Evolutionary conservation across 1,140 invertebrate species (phyloP).

Genomic region (Tenebrio molitor): DNA sequence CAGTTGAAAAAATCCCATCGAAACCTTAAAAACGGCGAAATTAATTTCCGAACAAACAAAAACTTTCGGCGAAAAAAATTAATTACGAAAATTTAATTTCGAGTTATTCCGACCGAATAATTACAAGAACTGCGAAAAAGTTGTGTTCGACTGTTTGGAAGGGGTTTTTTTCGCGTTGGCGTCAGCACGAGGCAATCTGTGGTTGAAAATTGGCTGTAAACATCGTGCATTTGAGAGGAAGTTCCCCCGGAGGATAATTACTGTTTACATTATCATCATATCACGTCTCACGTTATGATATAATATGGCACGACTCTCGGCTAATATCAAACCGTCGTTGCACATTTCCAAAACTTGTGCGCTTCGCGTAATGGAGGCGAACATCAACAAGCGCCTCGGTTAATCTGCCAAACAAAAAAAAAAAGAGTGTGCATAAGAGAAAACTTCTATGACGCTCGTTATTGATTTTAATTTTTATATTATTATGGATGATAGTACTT

Average conservation of each 20-base stretch:
- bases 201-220: constrained; percentile 8
- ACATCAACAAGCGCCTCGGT: background rate
- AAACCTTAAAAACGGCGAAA: constrained; percentile 15
- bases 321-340: background rate
- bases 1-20: constrained; percentile 19
- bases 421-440: no score
- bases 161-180: background rate
- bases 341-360: constrained; percentile 3
- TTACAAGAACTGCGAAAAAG: background rate
- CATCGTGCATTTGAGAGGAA: constrained; percentile 3
- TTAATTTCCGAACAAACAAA: constrained; percentile 6
- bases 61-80: constrained; percentile 1
- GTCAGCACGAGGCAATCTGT: background rate
- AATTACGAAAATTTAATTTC: constrained; percentile 25
- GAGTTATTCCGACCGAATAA: background rate
- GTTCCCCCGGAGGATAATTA: constrained; percentile 23
- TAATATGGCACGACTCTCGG: background rate
- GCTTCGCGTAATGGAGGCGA: background rate
- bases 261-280: constrained; percentile 19
- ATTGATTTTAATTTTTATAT: no score
- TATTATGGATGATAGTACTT: no score
- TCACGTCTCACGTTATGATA: constrained; percentile 14
- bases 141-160: background rate
- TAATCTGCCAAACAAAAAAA: no score
- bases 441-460: no score